These are phyloP conservation scores for Peromyscus polionotus DNA, from an alignment of 2,113 vertebrate species.

Conservation along the genomic window DNA sequence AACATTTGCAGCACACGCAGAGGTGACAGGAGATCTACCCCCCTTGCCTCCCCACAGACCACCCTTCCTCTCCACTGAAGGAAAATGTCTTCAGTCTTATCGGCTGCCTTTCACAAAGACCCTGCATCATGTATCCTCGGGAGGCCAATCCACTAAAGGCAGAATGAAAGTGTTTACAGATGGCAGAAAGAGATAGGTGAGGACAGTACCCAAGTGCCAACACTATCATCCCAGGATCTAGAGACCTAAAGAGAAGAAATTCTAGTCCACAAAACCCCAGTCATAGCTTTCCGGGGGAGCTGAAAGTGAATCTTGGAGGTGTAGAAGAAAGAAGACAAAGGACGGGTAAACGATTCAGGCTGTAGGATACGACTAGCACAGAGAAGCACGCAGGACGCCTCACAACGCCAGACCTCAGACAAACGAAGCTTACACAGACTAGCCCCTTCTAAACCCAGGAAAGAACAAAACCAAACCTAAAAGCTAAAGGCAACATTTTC, in stretches of 20 bases:
- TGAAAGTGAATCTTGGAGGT: slow-evolving; percentile 78
- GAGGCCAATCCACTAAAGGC: slow-evolving; percentile 71
- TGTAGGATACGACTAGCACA: slow-evolving; percentile 53
- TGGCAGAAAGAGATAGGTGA: slow-evolving; percentile 73
- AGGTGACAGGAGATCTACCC: slow-evolving; percentile 34
- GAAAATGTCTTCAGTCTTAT: slow-evolving; percentile 73
- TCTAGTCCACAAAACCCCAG: slow-evolving; percentile 79
- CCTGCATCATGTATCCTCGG: slow-evolving; percentile 71
- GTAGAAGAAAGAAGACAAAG: slow-evolving; percentile 74
- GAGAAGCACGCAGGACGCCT: slow-evolving; percentile 55
- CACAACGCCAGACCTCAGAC: slow-evolving; percentile 51
- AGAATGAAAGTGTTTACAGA: slow-evolving; percentile 82
- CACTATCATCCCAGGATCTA: slow-evolving; percentile 71
- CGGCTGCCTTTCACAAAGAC: slow-evolving; percentile 73
- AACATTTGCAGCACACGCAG: not conserved
- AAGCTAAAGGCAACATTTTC: not conserved
- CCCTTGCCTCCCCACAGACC: slow-evolving; percentile 53
- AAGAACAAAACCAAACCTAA: not conserved
- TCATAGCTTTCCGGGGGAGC: slow-evolving; percentile 65
- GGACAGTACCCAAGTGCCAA: slow-evolving; percentile 40
- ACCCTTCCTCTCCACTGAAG: slow-evolving; percentile 52
- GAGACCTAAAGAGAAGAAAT: slow-evolving; percentile 75
- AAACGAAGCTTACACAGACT: slow-evolving; percentile 27
- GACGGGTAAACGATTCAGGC: slow-evolving; percentile 60
- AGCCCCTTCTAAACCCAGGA: not conserved